Evolutionary conservation across 2,888 invertebrate genomes (phyloP).

Genomic region (Sinelater perroti): DNA sequence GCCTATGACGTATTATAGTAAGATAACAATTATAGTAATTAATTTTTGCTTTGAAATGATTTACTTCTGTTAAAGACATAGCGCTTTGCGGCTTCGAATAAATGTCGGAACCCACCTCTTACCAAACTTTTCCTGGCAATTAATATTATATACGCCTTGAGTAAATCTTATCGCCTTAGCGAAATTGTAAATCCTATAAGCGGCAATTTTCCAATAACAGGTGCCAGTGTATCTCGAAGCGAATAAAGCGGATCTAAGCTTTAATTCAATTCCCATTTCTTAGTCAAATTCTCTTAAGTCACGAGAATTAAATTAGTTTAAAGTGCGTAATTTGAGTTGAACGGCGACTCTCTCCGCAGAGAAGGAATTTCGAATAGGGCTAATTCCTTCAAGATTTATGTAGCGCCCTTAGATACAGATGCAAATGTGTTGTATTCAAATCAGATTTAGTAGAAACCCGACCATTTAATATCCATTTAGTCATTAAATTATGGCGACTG

Average conservation of each 20-base stretch:
- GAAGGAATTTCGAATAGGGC: conserved; percentile 44
- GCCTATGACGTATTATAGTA: too few species aligned
- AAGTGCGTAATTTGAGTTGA: conserved; percentile 49
- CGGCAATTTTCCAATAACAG: conserved; percentile 22
- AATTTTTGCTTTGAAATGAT: too few species aligned
- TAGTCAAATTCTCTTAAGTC: conserved; percentile 47
- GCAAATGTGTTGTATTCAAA: conserved; percentile 44
- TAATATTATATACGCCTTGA: conserved; percentile 26
- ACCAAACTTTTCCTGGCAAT: conserved; percentile 16
- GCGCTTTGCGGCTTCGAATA: too few species aligned
- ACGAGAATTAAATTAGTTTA: conserved; percentile 48
- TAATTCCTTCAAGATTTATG: conserved; percentile 46
- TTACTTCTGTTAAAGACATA: too few species aligned
- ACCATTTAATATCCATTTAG: conserved; percentile 39
- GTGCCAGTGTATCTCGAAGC: conserved; percentile 17
- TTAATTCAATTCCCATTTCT: conserved; percentile 47
- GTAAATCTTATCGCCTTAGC: background rate
- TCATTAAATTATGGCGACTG: conserved; percentile 32
- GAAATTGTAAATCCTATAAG: background rate
- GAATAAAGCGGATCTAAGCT: conserved; percentile 30
- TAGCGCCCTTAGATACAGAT: conserved; percentile 43
- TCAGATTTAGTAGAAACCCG: conserved; percentile 36
- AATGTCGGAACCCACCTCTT: too few species aligned
- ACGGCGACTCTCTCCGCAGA: conserved; percentile 32
- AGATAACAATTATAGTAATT: too few species aligned